Conservation (phyloP, 2,888 invertebrate genomes). For the Meta bourneti region DNA sequence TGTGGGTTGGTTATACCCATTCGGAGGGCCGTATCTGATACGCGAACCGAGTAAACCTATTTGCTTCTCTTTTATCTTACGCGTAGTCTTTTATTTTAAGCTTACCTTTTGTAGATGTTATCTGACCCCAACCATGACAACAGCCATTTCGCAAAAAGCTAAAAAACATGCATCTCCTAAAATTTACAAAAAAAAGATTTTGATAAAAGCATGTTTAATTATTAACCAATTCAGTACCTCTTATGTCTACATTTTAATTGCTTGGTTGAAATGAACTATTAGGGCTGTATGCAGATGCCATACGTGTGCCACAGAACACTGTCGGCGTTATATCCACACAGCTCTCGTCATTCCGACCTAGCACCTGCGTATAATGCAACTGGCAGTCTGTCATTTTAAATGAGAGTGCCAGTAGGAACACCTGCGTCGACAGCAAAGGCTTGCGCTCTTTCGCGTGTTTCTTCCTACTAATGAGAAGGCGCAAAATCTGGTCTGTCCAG, state of each 20-base stretch:
- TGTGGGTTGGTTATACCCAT: too few species aligned
- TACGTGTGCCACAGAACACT: background rate
- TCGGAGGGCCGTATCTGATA: too few species aligned
- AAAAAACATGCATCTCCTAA: too few species aligned
- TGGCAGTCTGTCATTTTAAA: constrained; percentile 72
- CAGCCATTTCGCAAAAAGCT: too few species aligned
- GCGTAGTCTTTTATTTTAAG: too few species aligned
- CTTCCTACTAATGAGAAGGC: constrained; percentile 43
- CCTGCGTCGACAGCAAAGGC: constrained; percentile 47
- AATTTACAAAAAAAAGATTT: too few species aligned
- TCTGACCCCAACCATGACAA: too few species aligned
- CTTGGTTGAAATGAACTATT: background rate
- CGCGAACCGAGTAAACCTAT: too few species aligned
- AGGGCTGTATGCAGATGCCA: background rate
- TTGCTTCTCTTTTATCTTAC: too few species aligned
- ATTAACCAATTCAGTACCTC: background rate
- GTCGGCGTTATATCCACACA: background rate
- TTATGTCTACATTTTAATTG: background rate
- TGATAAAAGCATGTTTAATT: background rate
- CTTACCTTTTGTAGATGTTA: too few species aligned
- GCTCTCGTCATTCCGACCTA: background rate
- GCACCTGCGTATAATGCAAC: constrained; percentile 15
- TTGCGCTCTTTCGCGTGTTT: constrained; percentile 9
- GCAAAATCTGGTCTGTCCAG: constrained; percentile 28
- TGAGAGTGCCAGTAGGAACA: constrained; percentile 64